Evolutionary conservation across 2,888 invertebrate genomes (phyloP), one percentile per base, ranked within the genome.

Genomic region (Hydraecia micacea): DNA sequence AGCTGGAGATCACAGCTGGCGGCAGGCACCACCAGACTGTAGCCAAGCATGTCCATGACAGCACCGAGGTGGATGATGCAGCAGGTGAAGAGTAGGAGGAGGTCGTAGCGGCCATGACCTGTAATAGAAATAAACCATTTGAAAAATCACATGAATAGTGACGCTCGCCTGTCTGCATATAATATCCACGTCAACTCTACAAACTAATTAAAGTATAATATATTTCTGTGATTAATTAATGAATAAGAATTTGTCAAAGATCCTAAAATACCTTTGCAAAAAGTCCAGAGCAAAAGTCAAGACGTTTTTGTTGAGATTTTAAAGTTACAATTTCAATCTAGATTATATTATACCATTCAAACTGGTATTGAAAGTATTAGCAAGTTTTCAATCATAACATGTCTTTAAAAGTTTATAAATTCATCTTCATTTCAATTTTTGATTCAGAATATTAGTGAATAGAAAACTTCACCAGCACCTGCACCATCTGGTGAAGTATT

Each of bases 101-200:
- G 15, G 49, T 89, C 90, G 75, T 90, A 90, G 13, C 88, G 83
- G 6, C 91, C 88, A 79, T 90, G 86, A n/a, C 91, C 91, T 91
- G 58, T 9, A 55, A 36, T 7, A 70, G 4, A 65, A 36, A 25
- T 7, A 9, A 28, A 28, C 13, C 4, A n/a, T 55, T 28, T 58
- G 13, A 60, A 28, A 15, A 58, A 58, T 28, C 0, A 60, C 42
- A 46, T 28, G 7, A 28, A 28, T n/a, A 25, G 32, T 65, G 21
- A 36, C 7, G 3, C 1, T 67, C 21, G 21, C n/a, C 2, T 21
- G 32, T 49, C 6, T 18, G 39, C 3, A 11, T 28, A 7, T n/a
- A 42, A 11, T 42, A n/a, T n/a, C n/a, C 0, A n/a, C 9, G 1
- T 39, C 36, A 13, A 36, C 4, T 15, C 18, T 42, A 67, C 1